Evolutionary conservation across 2,888 invertebrate species (phyloP), one percentile per base, ranked within the genome.

Genomic region (Hartigia nigra): DNA sequence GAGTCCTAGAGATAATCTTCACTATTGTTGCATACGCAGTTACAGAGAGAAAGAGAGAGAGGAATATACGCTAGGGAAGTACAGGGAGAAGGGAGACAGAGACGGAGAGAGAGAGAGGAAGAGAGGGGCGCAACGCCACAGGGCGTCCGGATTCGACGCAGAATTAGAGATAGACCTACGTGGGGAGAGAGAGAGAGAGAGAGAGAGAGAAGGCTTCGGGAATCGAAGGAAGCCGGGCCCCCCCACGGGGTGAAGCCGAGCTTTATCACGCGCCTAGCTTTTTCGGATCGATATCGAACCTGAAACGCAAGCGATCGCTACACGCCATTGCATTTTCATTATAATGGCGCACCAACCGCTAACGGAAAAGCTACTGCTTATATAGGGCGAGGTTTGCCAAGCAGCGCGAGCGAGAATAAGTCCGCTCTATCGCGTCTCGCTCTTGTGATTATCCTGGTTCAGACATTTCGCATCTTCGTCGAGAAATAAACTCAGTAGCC

Each of bases 181-280:
- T 34, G 72, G 72, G 31, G n/a, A 69, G 55, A 72, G 35, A 79
- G 79, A 78, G 69, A 37, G 70, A 69, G 70, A 79, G 69, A n/a
- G n/a, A 78, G 76, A 76, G 74, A 55, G 37, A 76, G 36, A 70
- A 72, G 74, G 74, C 76, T 39, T 75, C 69, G 77, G 37, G 72
- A 34, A 36, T 77, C 75, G 78, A 74, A 74, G 76, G 31, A 76
- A 69, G 35, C 70, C 35, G 35, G 70, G 35, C 72, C 36, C 69
- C 72, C 36, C 69, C 36, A 34, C 72, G 72, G 72, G 72, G 72
- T 32, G 72, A 34, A 72, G 31, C 72, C 72, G 72, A 31, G 72
- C 72, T 72, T 34, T 34, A 34, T 32, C 32, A 32, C 72, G 31
- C 72, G 31, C 31, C 72, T 72, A 31, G 72, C 72, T 34, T 31